These are phyloP conservation scores for Buphagus erythrorhynchus DNA, from an alignment of 2,797 vertebrate genomes.

Conservation along the genomic window DNA sequence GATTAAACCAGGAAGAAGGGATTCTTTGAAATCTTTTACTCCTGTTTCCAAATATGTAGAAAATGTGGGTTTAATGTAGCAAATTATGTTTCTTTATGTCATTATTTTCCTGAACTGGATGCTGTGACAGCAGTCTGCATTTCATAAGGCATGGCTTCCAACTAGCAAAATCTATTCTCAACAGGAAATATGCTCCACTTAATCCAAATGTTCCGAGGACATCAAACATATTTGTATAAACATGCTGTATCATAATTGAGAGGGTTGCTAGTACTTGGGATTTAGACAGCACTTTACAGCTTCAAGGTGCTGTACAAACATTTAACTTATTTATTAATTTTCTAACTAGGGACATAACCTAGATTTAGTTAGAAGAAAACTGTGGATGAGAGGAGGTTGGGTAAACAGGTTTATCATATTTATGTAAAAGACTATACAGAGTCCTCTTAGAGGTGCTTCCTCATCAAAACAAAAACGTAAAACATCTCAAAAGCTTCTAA, in stretches of 20 bases:
- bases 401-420: conserved; percentile 1
- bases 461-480: background rate
- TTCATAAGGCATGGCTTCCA: background rate
- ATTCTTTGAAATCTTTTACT: background rate
- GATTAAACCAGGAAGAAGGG: background rate
- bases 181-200: conserved; percentile 28
- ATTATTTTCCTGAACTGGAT: background rate
- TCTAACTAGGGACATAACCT: conserved; percentile 55
- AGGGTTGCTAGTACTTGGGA: background rate
- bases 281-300: conserved; percentile 39
- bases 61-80: background rate
- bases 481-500: background rate
- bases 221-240: conserved; percentile 26
- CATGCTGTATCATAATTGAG: background rate
- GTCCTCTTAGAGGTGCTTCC: background rate
- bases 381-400: background rate
- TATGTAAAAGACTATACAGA: background rate
- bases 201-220: conserved; percentile 19
- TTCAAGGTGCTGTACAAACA: conserved; percentile 60
- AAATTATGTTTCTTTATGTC: background rate
- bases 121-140: background rate
- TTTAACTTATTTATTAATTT: conserved; percentile 61
- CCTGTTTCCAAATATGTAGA: background rate
- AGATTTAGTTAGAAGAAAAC: conserved; percentile 27
- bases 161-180: conserved; percentile 30